phyloP scores from a whole-genome alignment of 2,888 invertebrate genomes.

The Thera britannica region DNA sequence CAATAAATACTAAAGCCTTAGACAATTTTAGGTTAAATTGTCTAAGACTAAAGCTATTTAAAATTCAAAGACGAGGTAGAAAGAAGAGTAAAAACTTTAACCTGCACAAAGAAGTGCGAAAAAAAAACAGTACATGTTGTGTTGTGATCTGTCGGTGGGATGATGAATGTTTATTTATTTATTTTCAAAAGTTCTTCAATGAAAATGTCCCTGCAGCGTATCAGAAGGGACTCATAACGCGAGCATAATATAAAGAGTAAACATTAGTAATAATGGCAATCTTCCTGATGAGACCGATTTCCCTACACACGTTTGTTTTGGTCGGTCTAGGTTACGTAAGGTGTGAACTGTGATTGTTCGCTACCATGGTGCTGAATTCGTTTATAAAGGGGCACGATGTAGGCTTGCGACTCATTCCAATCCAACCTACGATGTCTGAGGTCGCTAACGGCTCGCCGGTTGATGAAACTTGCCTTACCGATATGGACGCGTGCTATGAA shows the following conservation, averaged over 20 bases:
- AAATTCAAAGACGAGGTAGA: too few species aligned
- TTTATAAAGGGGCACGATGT: constrained; percentile 68
- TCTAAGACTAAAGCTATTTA: too few species aligned
- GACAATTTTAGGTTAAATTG: too few species aligned
- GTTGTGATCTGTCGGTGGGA: not conserved
- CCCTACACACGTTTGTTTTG: constrained; percentile 43
- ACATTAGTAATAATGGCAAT: not conserved
- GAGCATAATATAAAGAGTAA: not conserved
- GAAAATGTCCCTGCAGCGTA: constrained; percentile 6
- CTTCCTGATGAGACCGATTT: not conserved
- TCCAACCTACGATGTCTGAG: constrained; percentile 77
- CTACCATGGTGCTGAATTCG: constrained; percentile 70
- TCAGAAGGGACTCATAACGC: not conserved
- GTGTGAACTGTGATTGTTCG: constrained; percentile 49
- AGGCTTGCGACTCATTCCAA: constrained; percentile 71
- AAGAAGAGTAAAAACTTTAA: too few species aligned
- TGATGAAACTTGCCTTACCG: constrained; percentile 84
- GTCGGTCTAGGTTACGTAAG: constrained; percentile 54
- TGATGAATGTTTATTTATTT: not conserved
- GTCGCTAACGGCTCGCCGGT: constrained; percentile 70
- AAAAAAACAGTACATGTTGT: too few species aligned
- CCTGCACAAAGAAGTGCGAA: too few species aligned
- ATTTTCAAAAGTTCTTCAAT: constrained; percentile 16
- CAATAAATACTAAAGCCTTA: too few species aligned
- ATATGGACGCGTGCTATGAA: constrained; percentile 96